phyloP scores from a whole-genome alignment of 2,797 vertebrate genomes.

The Emys orbicularis region DNA sequence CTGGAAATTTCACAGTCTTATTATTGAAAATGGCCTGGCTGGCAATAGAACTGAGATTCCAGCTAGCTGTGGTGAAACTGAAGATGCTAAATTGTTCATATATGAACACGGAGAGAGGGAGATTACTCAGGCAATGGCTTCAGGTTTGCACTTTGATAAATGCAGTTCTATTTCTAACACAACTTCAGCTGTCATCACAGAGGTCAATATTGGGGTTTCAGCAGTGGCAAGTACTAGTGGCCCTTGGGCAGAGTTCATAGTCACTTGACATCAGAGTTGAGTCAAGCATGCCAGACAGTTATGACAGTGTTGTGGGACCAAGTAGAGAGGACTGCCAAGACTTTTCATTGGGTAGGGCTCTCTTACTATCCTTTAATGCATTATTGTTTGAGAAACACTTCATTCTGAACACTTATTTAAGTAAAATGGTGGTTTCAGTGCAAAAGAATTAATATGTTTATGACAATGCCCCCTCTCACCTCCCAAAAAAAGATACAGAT shows the following conservation, averaged over 20 bases:
- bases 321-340: too few species aligned
- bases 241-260: too few species aligned
- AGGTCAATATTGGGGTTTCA: not conserved
- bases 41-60: not conserved
- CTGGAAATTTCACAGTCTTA: not conserved
- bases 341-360: not conserved
- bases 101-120: not conserved
- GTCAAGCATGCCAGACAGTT: not conserved
- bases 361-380: not conserved
- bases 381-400: not conserved
- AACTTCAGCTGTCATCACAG: rapidly evolving
- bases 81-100: not conserved
- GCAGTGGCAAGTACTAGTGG: not conserved
- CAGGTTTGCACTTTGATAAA: not conserved
- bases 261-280: too few species aligned
- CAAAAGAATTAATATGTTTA: not conserved
- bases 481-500: not conserved
- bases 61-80: not conserved
- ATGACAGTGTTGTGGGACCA: not conserved
- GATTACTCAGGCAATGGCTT: not conserved
- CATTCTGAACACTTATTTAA: not conserved
- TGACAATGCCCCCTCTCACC: not conserved
- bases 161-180: not conserved
- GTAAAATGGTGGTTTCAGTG: not conserved
- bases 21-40: not conserved